phyloP scores from a whole-genome alignment of 1,140 invertebrate genomes.

The Solen grandis region DNA sequence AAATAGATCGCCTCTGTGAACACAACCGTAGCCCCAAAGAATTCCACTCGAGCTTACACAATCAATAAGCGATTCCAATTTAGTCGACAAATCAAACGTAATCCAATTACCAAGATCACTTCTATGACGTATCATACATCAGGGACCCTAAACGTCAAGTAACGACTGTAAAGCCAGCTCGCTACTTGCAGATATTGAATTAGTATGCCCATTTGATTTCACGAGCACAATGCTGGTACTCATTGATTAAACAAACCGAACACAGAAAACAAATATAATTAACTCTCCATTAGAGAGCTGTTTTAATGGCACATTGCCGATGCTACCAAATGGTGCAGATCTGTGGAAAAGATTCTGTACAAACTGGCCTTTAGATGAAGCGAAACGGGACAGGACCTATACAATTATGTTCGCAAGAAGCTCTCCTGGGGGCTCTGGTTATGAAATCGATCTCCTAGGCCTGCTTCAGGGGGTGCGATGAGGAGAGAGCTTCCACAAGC shows the following conservation, averaged over 20 bases:
- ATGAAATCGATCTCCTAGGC: too few relatives aligned
- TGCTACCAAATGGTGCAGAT: too few relatives aligned
- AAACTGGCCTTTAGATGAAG: too few relatives aligned
- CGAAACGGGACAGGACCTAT: too few relatives aligned
- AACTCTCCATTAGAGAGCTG: conserved; percentile 38
- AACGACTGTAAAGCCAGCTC: conserved; percentile 50
- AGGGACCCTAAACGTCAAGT: conserved; percentile 33
- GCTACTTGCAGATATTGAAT: conserved; percentile 54
- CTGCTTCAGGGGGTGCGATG: too few relatives aligned
- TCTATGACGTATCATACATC: conserved; percentile 39
- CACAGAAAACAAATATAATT: conserved; percentile 54
- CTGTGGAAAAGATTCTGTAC: too few relatives aligned
- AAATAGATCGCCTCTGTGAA: too few relatives aligned
- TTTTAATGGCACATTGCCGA: too few relatives aligned
- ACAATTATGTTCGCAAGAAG: too few relatives aligned
- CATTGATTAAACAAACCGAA: conserved; percentile 57
- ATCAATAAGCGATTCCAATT: conserved; percentile 39
- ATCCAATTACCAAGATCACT: conserved; percentile 38
- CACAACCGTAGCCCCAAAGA: too few relatives aligned
- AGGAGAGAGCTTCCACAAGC: too few relatives aligned
- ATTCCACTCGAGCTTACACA: background rate
- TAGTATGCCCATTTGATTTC: conserved; percentile 43
- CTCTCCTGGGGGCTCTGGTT: too few relatives aligned
- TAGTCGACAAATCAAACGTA: conserved; percentile 55
- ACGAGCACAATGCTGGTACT: conserved; percentile 11